These are phyloP conservation scores for Lagopus leucura DNA, from an alignment of 2,113 vertebrate species.

Conservation along the genomic window DNA sequence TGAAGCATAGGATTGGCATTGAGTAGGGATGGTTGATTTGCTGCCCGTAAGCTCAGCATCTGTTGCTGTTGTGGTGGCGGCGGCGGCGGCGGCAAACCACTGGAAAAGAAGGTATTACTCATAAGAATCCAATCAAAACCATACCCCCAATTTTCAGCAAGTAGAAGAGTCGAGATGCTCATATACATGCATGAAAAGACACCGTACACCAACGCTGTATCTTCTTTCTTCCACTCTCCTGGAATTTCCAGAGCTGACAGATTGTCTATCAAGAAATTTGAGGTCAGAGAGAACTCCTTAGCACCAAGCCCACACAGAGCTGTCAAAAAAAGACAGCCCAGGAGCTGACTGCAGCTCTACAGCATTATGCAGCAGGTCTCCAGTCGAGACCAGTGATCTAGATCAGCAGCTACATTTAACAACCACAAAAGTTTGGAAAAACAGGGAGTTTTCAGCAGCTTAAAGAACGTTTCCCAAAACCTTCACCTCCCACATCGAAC, in stretches of 20 bases:
- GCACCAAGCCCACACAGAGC: conserved; percentile 62
- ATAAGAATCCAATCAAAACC: conserved; percentile 9
- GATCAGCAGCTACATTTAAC: conserved; percentile 57
- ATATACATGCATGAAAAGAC: background rate
- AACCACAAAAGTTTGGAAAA: conserved; percentile 20
- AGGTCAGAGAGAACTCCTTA: conserved; percentile 68
- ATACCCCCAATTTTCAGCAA: background rate
- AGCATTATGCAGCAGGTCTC: conserved; percentile 29
- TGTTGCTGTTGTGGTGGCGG: conserved; percentile 78
- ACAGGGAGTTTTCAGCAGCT: conserved; percentile 13
- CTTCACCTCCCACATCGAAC: conserved; percentile 14
- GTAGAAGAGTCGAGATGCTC: background rate
- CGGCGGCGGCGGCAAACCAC: conserved; percentile 66
- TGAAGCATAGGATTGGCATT: conserved; percentile 91
- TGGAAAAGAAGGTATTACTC: conserved; percentile 57
- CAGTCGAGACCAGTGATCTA: conserved; percentile 38
- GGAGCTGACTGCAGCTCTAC: conserved; percentile 44
- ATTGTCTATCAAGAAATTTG: conserved; percentile 66
- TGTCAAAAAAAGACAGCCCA: conserved; percentile 58
- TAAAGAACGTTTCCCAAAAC: conserved; percentile 33
- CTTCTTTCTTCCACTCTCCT: conserved; percentile 51
- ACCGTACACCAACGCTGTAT: background rate
- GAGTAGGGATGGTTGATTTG: conserved; percentile 85
- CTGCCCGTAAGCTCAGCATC: conserved; percentile 88
- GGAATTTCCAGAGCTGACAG: conserved; percentile 63